Evolutionary conservation across 2,113 vertebrate species (phyloP).

Genomic region (Psilopsiagon aymara): DNA sequence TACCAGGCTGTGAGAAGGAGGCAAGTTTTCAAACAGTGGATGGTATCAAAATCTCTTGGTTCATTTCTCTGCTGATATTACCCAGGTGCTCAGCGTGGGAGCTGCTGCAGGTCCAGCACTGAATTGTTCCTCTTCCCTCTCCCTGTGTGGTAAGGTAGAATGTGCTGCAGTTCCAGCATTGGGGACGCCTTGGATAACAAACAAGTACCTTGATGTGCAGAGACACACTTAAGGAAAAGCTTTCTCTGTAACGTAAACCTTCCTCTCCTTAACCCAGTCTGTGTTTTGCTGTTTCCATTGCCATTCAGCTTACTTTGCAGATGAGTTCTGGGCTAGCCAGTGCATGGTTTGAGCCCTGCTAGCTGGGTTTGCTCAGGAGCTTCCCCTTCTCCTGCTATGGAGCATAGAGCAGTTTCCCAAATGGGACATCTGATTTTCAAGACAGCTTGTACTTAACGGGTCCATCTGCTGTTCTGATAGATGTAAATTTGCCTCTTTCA

Average conservation of each 20-base stretch:
- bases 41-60: background rate
- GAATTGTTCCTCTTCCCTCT: background rate
- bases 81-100: slow-evolving; percentile 19
- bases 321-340: background rate
- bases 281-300: background rate
- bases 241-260: background rate
- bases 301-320: background rate
- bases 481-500: slow-evolving; percentile 71
- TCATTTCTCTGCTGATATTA: background rate
- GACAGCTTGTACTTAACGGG: slow-evolving; percentile 3
- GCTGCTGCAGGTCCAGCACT: background rate
- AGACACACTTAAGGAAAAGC: background rate
- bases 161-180: background rate
- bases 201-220: background rate
- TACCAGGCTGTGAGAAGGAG: background rate
- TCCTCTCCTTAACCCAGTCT: background rate
- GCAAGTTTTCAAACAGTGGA: background rate
- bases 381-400: background rate
- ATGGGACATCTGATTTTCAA: background rate
- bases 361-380: background rate
- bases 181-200: background rate
- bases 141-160: background rate
- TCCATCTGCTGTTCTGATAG: slow-evolving; percentile 65
- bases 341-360: background rate
- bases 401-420: slow-evolving; percentile 4